phyloP scores from a whole-genome alignment of 2,888 invertebrate genomes.

The Chironomus tentans region DNA sequence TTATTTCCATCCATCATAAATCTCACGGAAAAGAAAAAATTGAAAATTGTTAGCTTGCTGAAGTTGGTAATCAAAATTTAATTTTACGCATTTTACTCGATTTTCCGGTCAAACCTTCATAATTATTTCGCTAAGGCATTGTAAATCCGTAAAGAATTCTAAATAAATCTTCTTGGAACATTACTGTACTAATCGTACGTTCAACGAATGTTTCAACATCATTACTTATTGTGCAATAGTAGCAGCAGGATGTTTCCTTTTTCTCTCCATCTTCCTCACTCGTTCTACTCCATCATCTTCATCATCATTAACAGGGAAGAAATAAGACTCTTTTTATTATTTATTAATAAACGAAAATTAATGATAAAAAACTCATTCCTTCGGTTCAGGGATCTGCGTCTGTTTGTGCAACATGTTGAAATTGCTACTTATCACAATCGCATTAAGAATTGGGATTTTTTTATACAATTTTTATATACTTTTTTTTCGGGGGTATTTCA shows the following conservation, averaged over 20 bases:
- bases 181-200: too few species aligned
- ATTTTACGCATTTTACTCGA: slow-evolving; percentile 18
- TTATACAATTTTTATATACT: too few species aligned
- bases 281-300: not conserved
- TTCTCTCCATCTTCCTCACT: not conserved
- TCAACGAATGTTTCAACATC: not conserved
- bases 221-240: not conserved
- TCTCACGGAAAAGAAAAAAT: not conserved
- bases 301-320: not conserved
- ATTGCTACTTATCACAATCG: not conserved
- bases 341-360: not conserved
- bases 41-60: not conserved
- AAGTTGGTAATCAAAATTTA: slow-evolving; percentile 5
- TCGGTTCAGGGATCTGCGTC: not conserved
- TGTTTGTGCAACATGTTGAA: slow-evolving; percentile 5
- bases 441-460: not conserved
- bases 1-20: too few species aligned
- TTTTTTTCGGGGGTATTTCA: too few species aligned
- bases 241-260: not conserved
- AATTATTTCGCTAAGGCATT: not conserved
- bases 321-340: not conserved
- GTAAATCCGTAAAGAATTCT: too few species aligned
- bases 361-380: not conserved
- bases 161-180: too few species aligned
- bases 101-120: not conserved